Percentiles rank a stretch among this genome's conserved stretches.
Evolutionary conservation across 2,888 invertebrate species (phyloP).

Genomic region (Agonopterix arenella): DNA sequence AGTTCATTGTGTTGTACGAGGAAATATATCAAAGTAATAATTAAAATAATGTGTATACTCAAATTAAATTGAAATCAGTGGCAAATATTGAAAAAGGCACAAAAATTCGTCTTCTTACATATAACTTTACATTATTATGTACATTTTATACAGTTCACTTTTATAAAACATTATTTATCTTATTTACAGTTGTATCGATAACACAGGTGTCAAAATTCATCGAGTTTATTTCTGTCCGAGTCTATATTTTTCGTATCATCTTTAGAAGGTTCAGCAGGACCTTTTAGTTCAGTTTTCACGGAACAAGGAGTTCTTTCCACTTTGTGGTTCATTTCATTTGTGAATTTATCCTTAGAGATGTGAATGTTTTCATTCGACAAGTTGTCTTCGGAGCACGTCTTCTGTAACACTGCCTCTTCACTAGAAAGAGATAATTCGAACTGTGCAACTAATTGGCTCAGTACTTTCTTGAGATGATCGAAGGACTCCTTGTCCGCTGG

Average conservation of each 20-base stretch:
- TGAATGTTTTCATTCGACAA: conserved; percentile 15
- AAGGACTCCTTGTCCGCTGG: conserved; percentile 44
- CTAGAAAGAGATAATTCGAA: conserved; percentile 49
- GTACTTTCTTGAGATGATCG: conserved; percentile 63
- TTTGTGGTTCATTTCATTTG: conserved; percentile 19
- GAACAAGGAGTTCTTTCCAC: conserved; percentile 12
- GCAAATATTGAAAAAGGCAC: conserved; percentile 74
- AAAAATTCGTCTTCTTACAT: conserved; percentile 22
- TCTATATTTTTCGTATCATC: conserved; percentile 7
- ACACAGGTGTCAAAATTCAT: conserved; percentile 25
- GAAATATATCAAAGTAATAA: too few species aligned
- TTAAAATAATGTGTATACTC: background rate
- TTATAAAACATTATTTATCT: background rate
- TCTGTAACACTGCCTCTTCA: conserved; percentile 27
- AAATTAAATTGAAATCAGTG: conserved; percentile 29
- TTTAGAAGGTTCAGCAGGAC: background rate
- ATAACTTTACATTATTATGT: conserved; percentile 21
- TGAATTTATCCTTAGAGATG: conserved; percentile 23
- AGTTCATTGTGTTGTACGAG: too few species aligned
- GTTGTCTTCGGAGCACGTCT: conserved; percentile 18
- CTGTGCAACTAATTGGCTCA: conserved; percentile 54
- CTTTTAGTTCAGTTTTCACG: conserved; percentile 6
- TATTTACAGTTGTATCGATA: background rate
- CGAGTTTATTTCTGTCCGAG: conserved; percentile 15
- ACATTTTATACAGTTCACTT: conserved; percentile 24